Evolutionary conservation across 1,140 invertebrate species (phyloP).

Genomic region (Drosophila sp.): DNA sequence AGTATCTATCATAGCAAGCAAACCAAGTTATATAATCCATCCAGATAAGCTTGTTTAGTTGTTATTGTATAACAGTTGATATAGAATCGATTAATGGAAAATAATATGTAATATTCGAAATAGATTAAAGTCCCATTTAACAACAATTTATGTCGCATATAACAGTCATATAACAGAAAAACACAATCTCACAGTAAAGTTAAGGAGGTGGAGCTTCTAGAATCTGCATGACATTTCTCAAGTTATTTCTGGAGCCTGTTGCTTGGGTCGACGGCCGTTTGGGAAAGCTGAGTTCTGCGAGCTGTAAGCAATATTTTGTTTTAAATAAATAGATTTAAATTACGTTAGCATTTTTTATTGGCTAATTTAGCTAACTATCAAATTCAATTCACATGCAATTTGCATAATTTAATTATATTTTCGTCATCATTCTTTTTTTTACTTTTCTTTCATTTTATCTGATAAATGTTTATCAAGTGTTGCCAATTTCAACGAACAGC

Average conservation of each 20-base stretch:
- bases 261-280: no score
- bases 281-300: no score
- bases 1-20: neutral
- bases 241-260: no score
- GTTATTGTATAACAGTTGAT: neutral
- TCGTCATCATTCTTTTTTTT: neutral
- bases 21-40: no score
- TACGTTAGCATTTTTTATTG: neutral
- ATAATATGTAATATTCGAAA: neutral
- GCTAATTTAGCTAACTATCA: neutral
- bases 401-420: conserved; percentile 1
- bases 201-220: no score
- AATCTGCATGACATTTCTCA: no score
- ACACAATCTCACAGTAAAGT: no score
- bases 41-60: no score
- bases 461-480: conserved; percentile 73
- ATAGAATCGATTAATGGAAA: neutral
- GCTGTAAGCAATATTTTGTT: no score
- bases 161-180: no score
- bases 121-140: no score
- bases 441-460: conserved; percentile 57
- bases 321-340: neutral
- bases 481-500: conserved; percentile 52
- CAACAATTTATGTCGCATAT: no score
- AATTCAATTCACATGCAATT: conserved; percentile 10